phyloP scores from a whole-genome alignment of 2,888 invertebrate species.

The Noctua pronuba region DNA sequence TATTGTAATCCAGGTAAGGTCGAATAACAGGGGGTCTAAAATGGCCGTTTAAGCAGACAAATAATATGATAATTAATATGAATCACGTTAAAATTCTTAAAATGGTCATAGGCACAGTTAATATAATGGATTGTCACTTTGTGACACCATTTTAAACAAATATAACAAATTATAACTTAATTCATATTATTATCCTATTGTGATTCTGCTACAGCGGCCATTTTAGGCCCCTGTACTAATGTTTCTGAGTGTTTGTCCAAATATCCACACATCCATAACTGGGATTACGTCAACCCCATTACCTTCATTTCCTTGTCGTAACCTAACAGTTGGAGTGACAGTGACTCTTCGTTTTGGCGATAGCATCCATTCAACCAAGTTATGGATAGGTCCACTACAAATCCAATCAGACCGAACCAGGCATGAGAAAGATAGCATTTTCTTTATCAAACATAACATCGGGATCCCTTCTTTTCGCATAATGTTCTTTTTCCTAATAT shows the following conservation, averaged over 20 bases:
- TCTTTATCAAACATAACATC: slow-evolving; percentile 48
- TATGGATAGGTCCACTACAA: slow-evolving; percentile 50
- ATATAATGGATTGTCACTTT: not conserved
- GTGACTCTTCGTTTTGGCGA: slow-evolving; percentile 8
- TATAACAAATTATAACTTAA: not conserved
- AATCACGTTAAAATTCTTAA: too few relatives aligned
- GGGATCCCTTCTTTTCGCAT: too few relatives aligned
- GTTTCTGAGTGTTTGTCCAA: slow-evolving; percentile 3
- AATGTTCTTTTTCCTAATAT: too few relatives aligned
- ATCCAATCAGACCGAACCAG: slow-evolving; percentile 39
- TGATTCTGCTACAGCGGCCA: not conserved
- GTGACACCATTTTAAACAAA: not conserved
- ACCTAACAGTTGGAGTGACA: slow-evolving; percentile 35
- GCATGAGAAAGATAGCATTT: slow-evolving; percentile 45
- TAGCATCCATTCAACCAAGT: slow-evolving; percentile 34
- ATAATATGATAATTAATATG: too few relatives aligned
- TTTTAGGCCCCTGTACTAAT: not conserved
- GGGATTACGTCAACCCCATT: slow-evolving; percentile 11
- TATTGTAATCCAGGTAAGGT: not conserved
- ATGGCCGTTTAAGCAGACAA: not conserved
- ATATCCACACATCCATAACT: not conserved
- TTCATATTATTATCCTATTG: not conserved
- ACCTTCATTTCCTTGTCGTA: slow-evolving; percentile 31
- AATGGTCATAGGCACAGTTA: too few relatives aligned
- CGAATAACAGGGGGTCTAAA: not conserved